Base-by-base conservation (phyloP, 2,797 vertebrate species). In the Ammospiza maritima region DNA sequence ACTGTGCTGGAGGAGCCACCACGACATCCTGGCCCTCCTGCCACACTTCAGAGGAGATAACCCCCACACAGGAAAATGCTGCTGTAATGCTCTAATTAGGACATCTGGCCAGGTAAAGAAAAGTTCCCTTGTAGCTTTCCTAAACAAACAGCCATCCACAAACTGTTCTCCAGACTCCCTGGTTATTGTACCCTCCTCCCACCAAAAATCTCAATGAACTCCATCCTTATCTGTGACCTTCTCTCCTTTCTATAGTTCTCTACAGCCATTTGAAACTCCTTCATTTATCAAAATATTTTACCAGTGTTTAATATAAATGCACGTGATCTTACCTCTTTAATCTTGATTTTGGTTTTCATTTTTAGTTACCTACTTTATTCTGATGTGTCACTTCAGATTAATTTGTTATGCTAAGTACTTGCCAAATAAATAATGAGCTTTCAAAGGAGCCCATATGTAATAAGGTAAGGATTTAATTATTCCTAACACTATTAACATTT, bases 381-480 rank as follows among this genome's bases (percentile, higher is more conserved):
- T 92, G 70, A 74, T 78, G n/a, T 86, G 89, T 86, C 94, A 93
- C 22, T 95, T 93, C 36, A 91, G 72, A 96, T 96, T 94, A 96
- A 96, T 96, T 97, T 91, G 80, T 93, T 93, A 95, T 96, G 87
- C 78, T 96, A 96, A 96, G 77, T 77, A 89, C 54, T 94, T 96
- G 72, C 87, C 94, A 97, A 95, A 94, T 93, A 96, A 97, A 96
- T 96, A 95, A 97, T 85, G 92, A 94, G 36, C 76, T 94, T 95
- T 96, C 88, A 96, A 90, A 96, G 30, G 40, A 90, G 44, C 66
- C 72, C 77, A 61, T 96, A 88, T 85, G 85, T 80, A 96, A 93
- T 94, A 94, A 91, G 86, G 79, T 85, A 94, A 94, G 70, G 48
- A 96, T 96, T 96, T 77, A 96, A 93, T 96, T 93, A 93, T 93